A percentile compares a stretch with the other conserved stretches of the same genome.
Conservation (phyloP, 2,888 invertebrate species). For the Fragum fragum region DNA sequence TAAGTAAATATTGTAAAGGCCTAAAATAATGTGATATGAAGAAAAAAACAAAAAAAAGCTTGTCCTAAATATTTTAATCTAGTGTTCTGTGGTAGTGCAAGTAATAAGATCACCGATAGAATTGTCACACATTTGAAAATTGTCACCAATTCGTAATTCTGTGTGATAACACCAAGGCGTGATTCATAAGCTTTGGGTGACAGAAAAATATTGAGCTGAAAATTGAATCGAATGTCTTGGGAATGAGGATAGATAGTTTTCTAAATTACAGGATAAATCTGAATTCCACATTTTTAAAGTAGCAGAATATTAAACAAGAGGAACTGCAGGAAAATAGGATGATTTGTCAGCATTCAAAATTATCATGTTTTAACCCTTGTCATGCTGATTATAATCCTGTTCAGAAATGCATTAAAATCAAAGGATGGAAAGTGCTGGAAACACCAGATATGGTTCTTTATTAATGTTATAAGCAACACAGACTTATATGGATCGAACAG, state of each 20-base stretch:
- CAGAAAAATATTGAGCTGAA: constrained; percentile 22
- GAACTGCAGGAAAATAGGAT: neutral
- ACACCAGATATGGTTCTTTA: no score
- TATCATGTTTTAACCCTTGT: no score
- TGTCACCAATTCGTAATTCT: constrained; percentile 4
- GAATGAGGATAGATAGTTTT: constrained; percentile 29
- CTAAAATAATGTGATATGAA: no score
- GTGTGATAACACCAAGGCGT: constrained; percentile 1
- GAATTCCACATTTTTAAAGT: constrained; percentile 21
- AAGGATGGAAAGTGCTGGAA: no score
- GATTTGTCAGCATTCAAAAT: neutral
- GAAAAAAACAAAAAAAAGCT: no score
- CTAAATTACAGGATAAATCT: constrained; percentile 30
- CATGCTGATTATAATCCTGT: no score
- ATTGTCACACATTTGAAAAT: neutral
- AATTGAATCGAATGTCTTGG: constrained; percentile 30
- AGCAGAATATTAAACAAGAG: neutral
- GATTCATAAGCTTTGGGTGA: constrained; percentile 20
- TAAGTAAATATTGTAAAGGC: no score
- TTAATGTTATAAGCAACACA: no score
- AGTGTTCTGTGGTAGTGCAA: neutral
- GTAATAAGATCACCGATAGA: neutral
- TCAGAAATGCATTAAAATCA: no score
- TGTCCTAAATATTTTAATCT: no score
- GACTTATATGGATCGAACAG: no score